phyloP scores from a whole-genome alignment of 2,888 invertebrate species.

The Drosophila prolongata region DNA sequence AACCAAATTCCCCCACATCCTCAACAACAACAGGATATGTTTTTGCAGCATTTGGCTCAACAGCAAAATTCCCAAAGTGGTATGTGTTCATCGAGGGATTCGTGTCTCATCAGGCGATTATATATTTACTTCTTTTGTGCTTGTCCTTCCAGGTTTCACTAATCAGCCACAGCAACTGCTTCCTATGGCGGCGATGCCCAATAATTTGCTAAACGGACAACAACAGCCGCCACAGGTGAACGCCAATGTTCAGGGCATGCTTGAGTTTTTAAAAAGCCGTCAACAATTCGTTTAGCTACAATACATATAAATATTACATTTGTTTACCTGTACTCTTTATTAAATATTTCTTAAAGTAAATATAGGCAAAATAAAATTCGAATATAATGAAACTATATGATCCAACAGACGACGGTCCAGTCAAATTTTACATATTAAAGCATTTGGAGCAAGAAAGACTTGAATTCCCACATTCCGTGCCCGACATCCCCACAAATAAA shows the following conservation, averaged over 20 bases:
- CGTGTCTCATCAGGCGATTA: not conserved
- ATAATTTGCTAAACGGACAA: conserved; percentile 81
- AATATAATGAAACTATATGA: conserved; percentile 57
- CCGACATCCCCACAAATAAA: not conserved
- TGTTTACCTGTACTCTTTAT: conserved; percentile 73
- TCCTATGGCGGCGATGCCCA: conserved; percentile 81
- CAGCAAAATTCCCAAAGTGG: conserved; percentile 79
- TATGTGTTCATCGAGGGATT: no score
- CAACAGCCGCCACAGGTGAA: conserved; percentile 82
- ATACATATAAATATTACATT: conserved; percentile 68
- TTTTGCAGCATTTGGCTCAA: conserved; percentile 82
- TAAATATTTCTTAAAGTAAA: conserved; percentile 70
- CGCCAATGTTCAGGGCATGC: conserved; percentile 82
- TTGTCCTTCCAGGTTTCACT: conserved; percentile 70
- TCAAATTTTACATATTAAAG: conserved; percentile 1
- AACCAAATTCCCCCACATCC: conserved; percentile 79
- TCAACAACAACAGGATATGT: conserved; percentile 81
- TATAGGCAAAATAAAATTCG: conserved; percentile 67
- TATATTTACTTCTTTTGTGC: not conserved
- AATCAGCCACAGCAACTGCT: conserved; percentile 75
- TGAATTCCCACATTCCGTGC: not conserved
- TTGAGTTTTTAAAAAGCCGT: conserved; percentile 82
- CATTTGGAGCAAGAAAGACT: conserved; percentile 5
- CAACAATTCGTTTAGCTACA: conserved; percentile 81
- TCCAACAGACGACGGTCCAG: conserved; percentile 7